Percentiles rank a stretch among this genome's conserved stretches.
phyloP scores from a whole-genome alignment of 1,140 invertebrate species.

The Lasaia peninsularis region DNA sequence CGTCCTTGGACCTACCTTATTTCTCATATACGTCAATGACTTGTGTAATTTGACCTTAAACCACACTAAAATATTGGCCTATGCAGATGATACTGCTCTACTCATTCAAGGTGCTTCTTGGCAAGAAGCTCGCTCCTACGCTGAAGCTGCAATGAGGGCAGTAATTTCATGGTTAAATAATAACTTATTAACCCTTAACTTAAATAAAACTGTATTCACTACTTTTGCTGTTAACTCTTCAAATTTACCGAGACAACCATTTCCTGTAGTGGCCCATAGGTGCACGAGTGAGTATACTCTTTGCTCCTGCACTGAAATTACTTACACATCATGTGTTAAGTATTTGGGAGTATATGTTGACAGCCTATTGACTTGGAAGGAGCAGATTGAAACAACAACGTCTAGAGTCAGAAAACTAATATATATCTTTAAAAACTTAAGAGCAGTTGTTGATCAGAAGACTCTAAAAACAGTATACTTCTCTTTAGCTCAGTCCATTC shows the following conservation, averaged over 20 bases:
- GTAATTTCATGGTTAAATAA: slow-evolving; percentile 21
- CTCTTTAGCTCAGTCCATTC: slow-evolving; percentile 17
- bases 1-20: slow-evolving; percentile 29
- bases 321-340: slow-evolving; percentile 8
- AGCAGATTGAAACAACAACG: slow-evolving; percentile 17
- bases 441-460: slow-evolving; percentile 5
- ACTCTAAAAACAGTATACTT: slow-evolving; percentile 16
- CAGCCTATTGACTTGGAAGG: slow-evolving; percentile 15
- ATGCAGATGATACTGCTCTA: no score
- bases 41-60: slow-evolving; percentile 16
- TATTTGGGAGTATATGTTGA: slow-evolving; percentile 22
- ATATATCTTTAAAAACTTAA: slow-evolving; percentile 15
- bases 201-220: slow-evolving; percentile 22
- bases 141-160: slow-evolving; percentile 15
- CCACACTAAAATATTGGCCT: slow-evolving; percentile 7
- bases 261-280: not conserved
- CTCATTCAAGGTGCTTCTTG: slow-evolving; percentile 10
- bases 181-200: slow-evolving; percentile 22
- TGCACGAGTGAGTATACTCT: not conserved
- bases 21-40: slow-evolving; percentile 19
- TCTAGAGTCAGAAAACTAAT: slow-evolving; percentile 21
- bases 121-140: not conserved
- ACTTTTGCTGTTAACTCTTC: no score
- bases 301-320: slow-evolving; percentile 6
- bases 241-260: not conserved